These are phyloP conservation scores for Hippocampus kuda DNA, from an alignment of 2,797 vertebrate genomes.

Conservation along the genomic window DNA sequence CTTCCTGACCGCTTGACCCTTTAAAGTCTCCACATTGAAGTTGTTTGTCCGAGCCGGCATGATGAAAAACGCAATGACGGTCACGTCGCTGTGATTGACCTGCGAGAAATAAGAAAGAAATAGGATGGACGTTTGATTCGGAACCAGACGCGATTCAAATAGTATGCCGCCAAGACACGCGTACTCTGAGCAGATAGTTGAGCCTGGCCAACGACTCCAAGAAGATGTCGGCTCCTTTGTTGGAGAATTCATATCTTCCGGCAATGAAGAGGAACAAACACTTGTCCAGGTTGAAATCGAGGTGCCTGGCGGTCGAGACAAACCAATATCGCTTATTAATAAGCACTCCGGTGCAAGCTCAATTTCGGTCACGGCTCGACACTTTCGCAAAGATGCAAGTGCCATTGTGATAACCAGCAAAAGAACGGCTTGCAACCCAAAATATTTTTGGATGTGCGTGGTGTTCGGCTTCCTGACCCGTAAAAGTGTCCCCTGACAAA, in stretches of 20 bases:
- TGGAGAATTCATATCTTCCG: slow-evolving; percentile 87
- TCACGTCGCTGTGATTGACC: slow-evolving; percentile 84
- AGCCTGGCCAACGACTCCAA: slow-evolving; percentile 84
- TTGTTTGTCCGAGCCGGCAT: slow-evolving; percentile 93
- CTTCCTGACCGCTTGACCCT: slow-evolving; percentile 88
- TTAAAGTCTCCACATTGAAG: slow-evolving; percentile 89
- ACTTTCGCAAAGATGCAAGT: no score
- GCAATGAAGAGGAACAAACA: slow-evolving; percentile 90
- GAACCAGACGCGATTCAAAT: neutral
- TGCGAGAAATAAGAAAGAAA: slow-evolving; percentile 29
- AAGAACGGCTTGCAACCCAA: neutral
- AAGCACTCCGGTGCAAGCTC: no score
- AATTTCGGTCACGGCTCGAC: no score
- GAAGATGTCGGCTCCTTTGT: slow-evolving; percentile 88
- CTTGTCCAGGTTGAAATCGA: slow-evolving; percentile 91
- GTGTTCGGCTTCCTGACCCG: slow-evolving; percentile 60
- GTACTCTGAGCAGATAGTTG: slow-evolving; percentile 83
- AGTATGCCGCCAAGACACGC: slow-evolving; percentile 9
- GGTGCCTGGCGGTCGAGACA: slow-evolving; percentile 61
- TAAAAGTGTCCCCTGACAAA: slow-evolving; percentile 92
- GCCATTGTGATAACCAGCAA: neutral
- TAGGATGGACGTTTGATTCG: neutral
- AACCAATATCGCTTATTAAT: neutral
- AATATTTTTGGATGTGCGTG: neutral
- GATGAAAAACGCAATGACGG: slow-evolving; percentile 85